Evolutionary conservation across 2,113 vertebrate species (phyloP).

Genomic region (Myrmecophaga tridactyla): DNA sequence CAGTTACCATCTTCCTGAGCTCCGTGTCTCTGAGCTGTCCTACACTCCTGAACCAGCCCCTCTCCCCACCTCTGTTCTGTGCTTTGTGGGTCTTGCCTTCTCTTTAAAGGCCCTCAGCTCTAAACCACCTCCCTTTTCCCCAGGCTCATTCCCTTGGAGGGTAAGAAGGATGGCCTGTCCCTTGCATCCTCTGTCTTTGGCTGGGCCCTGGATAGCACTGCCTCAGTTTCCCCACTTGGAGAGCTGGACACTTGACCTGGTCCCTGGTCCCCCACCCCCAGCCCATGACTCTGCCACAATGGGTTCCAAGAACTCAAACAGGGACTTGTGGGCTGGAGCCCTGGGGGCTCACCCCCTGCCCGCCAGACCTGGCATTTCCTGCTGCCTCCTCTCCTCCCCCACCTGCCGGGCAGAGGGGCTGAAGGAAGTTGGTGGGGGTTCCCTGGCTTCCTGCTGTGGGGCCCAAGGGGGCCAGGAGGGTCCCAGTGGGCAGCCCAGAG

Average conservation of each 20-base stretch:
- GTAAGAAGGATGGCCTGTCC: no score
- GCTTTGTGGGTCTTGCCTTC: no score
- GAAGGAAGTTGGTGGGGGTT: conserved; percentile 57
- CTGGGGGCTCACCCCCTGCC: background rate
- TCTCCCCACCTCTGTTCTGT: no score
- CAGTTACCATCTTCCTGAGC: accelerated
- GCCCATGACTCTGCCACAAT: accelerated
- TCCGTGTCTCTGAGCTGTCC: no score
- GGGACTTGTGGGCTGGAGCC: background rate
- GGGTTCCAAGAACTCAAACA: no score
- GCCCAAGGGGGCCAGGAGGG: no score
- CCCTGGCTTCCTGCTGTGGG: background rate
- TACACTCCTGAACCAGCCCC: background rate
- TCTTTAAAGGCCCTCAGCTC: no score
- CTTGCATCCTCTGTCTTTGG: no score
- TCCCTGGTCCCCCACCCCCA: background rate
- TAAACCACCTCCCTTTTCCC: no score
- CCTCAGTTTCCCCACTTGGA: no score
- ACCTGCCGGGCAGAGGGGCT: conserved; percentile 24
- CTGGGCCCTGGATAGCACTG: no score
- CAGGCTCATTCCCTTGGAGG: no score
- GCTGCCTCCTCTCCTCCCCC: background rate
- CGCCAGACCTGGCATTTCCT: conserved; percentile 50
- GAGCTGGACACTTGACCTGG: background rate
- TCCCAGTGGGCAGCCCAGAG: background rate